Evolutionary conservation across 2,113 vertebrate genomes (phyloP).

Genomic region (Dromas ardeola): DNA sequence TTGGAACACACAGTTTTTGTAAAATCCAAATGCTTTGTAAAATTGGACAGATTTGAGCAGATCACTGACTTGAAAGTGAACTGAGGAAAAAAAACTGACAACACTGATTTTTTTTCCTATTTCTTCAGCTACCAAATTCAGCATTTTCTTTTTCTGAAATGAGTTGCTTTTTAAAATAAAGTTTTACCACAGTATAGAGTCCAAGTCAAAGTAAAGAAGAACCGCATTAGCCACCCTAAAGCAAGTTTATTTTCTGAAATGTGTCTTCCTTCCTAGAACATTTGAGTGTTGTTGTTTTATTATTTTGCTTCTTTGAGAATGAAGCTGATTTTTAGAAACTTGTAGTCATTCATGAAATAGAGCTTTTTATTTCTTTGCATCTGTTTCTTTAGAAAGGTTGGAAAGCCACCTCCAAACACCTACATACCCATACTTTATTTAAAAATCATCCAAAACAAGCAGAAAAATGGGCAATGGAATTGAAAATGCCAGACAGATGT

Average conservation of each 20-base stretch:
- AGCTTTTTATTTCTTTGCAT: background rate
- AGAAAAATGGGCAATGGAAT: background rate
- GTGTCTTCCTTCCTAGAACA: background rate
- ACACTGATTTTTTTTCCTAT: background rate
- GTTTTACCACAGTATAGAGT: background rate
- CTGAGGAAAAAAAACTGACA: background rate
- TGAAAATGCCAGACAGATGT: background rate
- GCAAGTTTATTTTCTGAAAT: background rate
- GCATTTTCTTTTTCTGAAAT: background rate
- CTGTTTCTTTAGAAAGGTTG: background rate
- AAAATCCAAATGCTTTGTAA: background rate
- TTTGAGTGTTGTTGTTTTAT: background rate
- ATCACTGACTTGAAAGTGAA: background rate
- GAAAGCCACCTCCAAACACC: background rate
- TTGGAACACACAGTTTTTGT: background rate
- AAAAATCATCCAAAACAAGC: background rate
- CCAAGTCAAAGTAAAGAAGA: background rate
- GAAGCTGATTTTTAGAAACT: background rate
- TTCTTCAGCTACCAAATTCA: background rate
- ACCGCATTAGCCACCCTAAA: background rate
- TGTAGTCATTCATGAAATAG: background rate
- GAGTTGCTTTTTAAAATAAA: background rate
- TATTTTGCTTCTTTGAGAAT: background rate
- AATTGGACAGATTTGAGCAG: background rate
- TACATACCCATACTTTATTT: background rate